Evolutionary conservation across 2,888 invertebrate genomes (phyloP).

Genomic region (Orthosia gracilis): DNA sequence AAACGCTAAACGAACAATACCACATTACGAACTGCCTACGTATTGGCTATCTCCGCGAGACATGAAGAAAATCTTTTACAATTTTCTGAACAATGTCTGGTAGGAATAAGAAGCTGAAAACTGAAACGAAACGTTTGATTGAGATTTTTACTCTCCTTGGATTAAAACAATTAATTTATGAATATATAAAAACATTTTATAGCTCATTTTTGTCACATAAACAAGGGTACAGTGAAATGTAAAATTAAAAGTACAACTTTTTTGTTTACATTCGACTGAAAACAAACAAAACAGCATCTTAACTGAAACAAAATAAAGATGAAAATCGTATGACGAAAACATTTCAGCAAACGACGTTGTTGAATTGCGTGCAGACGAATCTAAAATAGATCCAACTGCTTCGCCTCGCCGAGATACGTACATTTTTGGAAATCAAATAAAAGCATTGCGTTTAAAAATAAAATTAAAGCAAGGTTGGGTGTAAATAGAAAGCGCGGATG

Average conservation of each 20-base stretch:
- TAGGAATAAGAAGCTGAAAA: conserved; percentile 12
- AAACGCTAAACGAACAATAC: conserved; percentile 63
- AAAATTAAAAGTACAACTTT: conserved; percentile 65
- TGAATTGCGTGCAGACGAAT: conserved; percentile 76
- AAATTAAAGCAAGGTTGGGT: conserved; percentile 81
- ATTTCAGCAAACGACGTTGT: conserved; percentile 81
- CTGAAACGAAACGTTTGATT: conserved; percentile 24
- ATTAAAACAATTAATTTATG: conserved; percentile 61
- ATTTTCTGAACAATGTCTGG: background rate
- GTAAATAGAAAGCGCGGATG: conserved; percentile 78
- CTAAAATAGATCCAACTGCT: conserved; percentile 87
- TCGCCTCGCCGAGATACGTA: conserved; percentile 86
- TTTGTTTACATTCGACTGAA: conserved; percentile 63
- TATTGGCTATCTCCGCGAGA: conserved; percentile 18
- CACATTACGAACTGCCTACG: conserved; percentile 34
- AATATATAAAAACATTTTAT: conserved; percentile 67
- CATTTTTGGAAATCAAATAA: conserved; percentile 91
- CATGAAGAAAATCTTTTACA: background rate
- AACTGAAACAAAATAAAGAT: conserved; percentile 70
- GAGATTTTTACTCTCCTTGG: conserved; percentile 30
- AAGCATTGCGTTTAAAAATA: conserved; percentile 85
- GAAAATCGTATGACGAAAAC: conserved; percentile 75
- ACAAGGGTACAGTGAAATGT: conserved; percentile 68
- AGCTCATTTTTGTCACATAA: conserved; percentile 71
- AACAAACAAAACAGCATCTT: conserved; percentile 72